Evolutionary conservation across 2,888 invertebrate genomes (phyloP).

Genomic region (Pterostichus madidus): DNA sequence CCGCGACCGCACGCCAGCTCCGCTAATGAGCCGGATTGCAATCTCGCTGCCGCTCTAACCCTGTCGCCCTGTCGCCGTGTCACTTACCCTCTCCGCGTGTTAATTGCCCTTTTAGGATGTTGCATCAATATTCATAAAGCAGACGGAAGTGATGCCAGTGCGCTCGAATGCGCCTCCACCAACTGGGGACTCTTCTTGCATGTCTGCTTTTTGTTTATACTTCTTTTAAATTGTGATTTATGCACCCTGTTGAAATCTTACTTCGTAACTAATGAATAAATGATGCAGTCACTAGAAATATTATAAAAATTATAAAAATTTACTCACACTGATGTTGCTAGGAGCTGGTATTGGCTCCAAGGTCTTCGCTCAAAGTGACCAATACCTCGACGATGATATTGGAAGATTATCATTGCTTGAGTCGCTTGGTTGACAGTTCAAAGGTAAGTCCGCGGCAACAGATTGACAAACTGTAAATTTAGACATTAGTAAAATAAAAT

Average conservation of each 20-base stretch:
- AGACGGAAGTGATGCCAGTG: constrained; percentile 25
- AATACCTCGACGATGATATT: too few relatives aligned
- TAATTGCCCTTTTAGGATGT: constrained; percentile 66
- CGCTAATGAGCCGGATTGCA: constrained; percentile 66
- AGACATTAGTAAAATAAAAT: too few relatives aligned
- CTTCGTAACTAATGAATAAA: not conserved
- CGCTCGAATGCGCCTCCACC: constrained; percentile 1
- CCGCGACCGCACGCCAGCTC: constrained; percentile 61
- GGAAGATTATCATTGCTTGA: too few relatives aligned
- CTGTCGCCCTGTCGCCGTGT: constrained; percentile 30
- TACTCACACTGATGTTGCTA: not conserved
- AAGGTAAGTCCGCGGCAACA: too few relatives aligned
- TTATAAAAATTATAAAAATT: too few relatives aligned
- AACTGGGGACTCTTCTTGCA: not conserved
- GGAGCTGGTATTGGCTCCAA: too few relatives aligned
- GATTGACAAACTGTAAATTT: too few relatives aligned
- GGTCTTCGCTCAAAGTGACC: too few relatives aligned
- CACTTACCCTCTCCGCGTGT: constrained; percentile 61
- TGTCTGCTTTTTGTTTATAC: constrained; percentile 13
- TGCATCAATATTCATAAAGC: constrained; percentile 65
- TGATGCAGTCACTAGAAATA: too few relatives aligned
- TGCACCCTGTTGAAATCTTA: not conserved
- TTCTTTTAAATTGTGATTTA: constrained; percentile 30
- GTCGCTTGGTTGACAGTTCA: too few relatives aligned
- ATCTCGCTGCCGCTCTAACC: constrained; percentile 47